Percentiles rank a stretch among this genome's conserved stretches.
Evolutionary conservation across 2,797 vertebrate species (phyloP).

Genomic region (Eulemur albifrons): DNA sequence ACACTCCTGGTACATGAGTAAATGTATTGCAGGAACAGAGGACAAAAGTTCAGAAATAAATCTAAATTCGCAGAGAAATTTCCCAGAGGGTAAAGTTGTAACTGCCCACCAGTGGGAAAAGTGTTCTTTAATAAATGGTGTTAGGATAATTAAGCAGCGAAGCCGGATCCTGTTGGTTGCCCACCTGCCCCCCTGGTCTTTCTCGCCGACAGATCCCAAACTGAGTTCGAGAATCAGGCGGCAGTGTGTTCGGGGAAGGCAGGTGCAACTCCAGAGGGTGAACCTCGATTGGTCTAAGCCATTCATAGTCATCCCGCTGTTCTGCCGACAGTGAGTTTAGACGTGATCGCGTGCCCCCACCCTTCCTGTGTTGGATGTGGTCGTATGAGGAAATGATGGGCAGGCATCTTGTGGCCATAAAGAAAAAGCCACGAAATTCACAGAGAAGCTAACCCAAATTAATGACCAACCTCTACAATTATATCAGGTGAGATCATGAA

Average conservation of each 20-base stretch:
- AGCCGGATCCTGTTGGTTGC: not conserved
- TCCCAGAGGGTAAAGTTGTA: rapidly evolving
- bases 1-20: not conserved
- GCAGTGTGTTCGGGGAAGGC: rapidly evolving
- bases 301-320: rapidly evolving
- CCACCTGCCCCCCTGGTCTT: not conserved
- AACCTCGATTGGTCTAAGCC: rapidly evolving
- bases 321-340: not conserved
- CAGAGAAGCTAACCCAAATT: not conserved
- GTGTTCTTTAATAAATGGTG: rapidly evolving
- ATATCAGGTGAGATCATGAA: rapidly evolving
- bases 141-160: rapidly evolving
- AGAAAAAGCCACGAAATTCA: not conserved
- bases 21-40: not conserved
- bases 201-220: not conserved
- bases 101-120: not conserved
- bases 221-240: not conserved
- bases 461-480: not conserved
- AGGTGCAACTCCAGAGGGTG: rapidly evolving
- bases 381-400: rapidly evolving
- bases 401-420: too few relatives aligned
- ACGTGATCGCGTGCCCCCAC: not conserved
- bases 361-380: not conserved
- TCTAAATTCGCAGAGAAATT: not conserved
- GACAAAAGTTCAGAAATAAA: not conserved